Base-by-base conservation (phyloP, 2,888 invertebrate species). In the Sphaeridia pumilis region DNA sequence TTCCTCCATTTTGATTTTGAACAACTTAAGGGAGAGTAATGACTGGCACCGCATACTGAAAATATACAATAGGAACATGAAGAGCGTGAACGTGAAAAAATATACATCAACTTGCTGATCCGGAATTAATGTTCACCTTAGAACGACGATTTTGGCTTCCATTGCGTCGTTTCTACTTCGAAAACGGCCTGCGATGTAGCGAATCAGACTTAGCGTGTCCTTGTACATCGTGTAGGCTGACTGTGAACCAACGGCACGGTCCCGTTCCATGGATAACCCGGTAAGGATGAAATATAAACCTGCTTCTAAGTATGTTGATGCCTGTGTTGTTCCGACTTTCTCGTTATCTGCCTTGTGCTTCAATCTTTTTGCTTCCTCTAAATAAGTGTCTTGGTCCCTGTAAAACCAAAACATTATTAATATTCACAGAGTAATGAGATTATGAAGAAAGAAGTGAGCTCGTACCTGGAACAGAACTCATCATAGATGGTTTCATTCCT, bases 201-300 rank as follows among this genome's bases (percentile, higher is more conserved):
- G 57, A 35, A 86, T 83, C 67, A 87, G 75, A 66, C 78, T 75
- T 61, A 85, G 75, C 50, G 93, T 94, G 73, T 93, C 92, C 71
- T 85, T 83, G 77, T 90, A 94, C 80, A 93, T 86, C 46, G 84
- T 89, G 76, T 85, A 89, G 58, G 83, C 81, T 61, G 87, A 82
- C 66, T 81, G 79, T 68, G 85, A 83, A 12, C 85, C 83, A 66
- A 81, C 78, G 34, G 68, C 67, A 60, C 79, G 75, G 69, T 87
- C 86, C 36, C 82, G 78, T 71, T 94, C 93, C 78, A 92, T 85
- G 52, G 87, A 83, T 63, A 85, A 82, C 45, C 92, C 93, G 49
- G 92, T 89, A 38, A 92, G 78, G 52, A 93, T 80, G 74, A 94
- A 94, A 74, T 84, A 90, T 56, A 92, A 77, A 35, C 88, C 89